Evolutionary conservation across 53 echinoderm and acorn worm species (phyloP).

Genomic region (Antedon mediterranea): DNA sequence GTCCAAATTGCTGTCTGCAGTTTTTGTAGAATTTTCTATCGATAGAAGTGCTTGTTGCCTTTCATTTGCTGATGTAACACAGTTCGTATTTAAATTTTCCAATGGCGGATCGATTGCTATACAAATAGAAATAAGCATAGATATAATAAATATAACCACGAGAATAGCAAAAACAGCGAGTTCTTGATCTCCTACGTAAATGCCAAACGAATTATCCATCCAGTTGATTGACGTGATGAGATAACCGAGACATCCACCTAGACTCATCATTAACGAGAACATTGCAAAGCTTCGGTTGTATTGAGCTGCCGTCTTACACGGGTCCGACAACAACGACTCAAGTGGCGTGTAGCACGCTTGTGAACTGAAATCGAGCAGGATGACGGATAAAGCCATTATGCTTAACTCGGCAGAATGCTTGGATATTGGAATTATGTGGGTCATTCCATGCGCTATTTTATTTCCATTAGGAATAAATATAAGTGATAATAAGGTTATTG

Average conservation of each 20-base stretch:
- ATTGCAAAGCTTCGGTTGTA: conserved; percentile 64
- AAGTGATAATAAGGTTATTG: conserved; percentile 18
- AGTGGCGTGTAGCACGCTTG: conserved; percentile 74
- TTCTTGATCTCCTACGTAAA: conserved; percentile 43
- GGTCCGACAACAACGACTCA: conserved; percentile 77
- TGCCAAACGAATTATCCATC: conserved; percentile 28
- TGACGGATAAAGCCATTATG: conserved; percentile 44
- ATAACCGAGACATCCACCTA: conserved; percentile 84
- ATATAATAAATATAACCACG: conserved; percentile 25
- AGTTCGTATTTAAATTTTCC: neutral
- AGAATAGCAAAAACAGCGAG: conserved; percentile 56
- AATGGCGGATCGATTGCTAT: conserved; percentile 68
- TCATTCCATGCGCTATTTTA: conserved; percentile 9
- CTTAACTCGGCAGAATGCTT: conserved; percentile 26
- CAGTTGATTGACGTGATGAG: conserved; percentile 64
- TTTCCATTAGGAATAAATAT: conserved; percentile 45
- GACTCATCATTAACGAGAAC: conserved; percentile 74
- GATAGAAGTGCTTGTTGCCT: neutral
- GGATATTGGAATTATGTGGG: conserved; percentile 12
- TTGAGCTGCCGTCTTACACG: conserved; percentile 47
- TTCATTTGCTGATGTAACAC: neutral
- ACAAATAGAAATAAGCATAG: conserved; percentile 27
- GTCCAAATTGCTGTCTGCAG: neutral
- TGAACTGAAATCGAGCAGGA: conserved; percentile 77
- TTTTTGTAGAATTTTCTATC: neutral